A percentile compares a stretch with the other conserved stretches of the same genome.
phyloP scores from a whole-genome alignment of 2,888 invertebrate species.

The Acleris emargana region DNA sequence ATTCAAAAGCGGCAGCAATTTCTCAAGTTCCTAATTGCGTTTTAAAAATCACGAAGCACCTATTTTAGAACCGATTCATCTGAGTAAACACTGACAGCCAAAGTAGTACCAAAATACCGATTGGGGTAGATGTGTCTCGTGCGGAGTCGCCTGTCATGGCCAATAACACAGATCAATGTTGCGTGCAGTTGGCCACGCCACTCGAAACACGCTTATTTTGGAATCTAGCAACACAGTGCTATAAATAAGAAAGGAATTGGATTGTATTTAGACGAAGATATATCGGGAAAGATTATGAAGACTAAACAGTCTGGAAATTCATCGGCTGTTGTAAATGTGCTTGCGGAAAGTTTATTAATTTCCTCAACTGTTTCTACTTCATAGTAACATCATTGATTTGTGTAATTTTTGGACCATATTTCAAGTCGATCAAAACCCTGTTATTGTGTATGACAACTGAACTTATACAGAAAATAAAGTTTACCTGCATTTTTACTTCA shows the following conservation, averaged over 20 bases:
- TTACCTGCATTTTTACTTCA: too few relatives aligned
- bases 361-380: too few relatives aligned
- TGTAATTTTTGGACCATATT: too few relatives aligned
- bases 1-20: slow-evolving; percentile 40
- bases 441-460: too few relatives aligned
- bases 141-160: slow-evolving; percentile 67
- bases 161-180: slow-evolving; percentile 78
- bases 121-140: slow-evolving; percentile 60
- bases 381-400: too few relatives aligned
- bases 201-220: slow-evolving; percentile 70
- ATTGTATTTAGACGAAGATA: slow-evolving; percentile 34
- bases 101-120: slow-evolving; percentile 68
- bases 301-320: too few relatives aligned
- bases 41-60: slow-evolving; percentile 26
- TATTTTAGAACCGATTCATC: slow-evolving; percentile 59
- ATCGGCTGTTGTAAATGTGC: too few relatives aligned
- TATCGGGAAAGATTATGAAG: slow-evolving; percentile 7
- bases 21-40: slow-evolving; percentile 58
- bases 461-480: too few relatives aligned
- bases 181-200: slow-evolving; percentile 76
- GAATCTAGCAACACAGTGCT: slow-evolving; percentile 57
- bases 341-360: too few relatives aligned
- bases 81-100: slow-evolving; percentile 72
- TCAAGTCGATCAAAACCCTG: too few relatives aligned
- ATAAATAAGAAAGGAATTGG: slow-evolving; percentile 33